phyloP scores from a whole-genome alignment of 2,888 invertebrate genomes.

The Nowickia ferox region DNA sequence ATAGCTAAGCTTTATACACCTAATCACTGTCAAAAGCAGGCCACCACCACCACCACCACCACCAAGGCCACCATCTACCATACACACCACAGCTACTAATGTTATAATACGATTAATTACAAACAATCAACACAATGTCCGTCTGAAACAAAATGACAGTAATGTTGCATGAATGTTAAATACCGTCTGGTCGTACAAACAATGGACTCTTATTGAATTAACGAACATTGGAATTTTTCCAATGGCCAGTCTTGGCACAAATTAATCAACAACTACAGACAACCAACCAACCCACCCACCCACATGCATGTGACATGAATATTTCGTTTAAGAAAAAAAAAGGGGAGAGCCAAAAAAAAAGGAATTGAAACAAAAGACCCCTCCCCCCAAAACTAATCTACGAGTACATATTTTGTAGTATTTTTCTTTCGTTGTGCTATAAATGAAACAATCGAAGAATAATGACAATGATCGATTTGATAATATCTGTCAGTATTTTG shows the following conservation, averaged over 20 bases:
- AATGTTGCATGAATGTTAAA: constrained; percentile 70
- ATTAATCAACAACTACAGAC: constrained; percentile 63
- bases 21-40: constrained; percentile 82
- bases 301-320: neutral
- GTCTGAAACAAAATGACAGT: constrained; percentile 61
- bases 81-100: constrained; percentile 69
- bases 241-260: constrained; percentile 53
- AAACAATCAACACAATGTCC: constrained; percentile 81
- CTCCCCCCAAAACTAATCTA: constrained; percentile 18
- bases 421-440: constrained; percentile 32
- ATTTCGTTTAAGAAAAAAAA: neutral
- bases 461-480: constrained; percentile 83
- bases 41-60: constrained; percentile 54
- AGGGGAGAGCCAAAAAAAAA: constrained; percentile 15
- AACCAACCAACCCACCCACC: constrained; percentile 13
- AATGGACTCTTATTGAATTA: constrained; percentile 48
- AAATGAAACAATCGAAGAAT: constrained; percentile 81
- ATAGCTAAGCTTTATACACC: constrained; percentile 73
- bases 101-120: constrained; percentile 83
- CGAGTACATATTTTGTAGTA: constrained; percentile 39
- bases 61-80: constrained; percentile 41
- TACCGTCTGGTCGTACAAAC: constrained; percentile 17
- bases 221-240: constrained; percentile 45
- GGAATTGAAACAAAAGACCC: constrained; percentile 53
- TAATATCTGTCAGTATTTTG: constrained; percentile 82